A percentile compares a stretch with the other conserved stretches of the same genome.
Evolutionary conservation across 2,113 vertebrate species (phyloP).

Genomic region (Aplodontia rufa): DNA sequence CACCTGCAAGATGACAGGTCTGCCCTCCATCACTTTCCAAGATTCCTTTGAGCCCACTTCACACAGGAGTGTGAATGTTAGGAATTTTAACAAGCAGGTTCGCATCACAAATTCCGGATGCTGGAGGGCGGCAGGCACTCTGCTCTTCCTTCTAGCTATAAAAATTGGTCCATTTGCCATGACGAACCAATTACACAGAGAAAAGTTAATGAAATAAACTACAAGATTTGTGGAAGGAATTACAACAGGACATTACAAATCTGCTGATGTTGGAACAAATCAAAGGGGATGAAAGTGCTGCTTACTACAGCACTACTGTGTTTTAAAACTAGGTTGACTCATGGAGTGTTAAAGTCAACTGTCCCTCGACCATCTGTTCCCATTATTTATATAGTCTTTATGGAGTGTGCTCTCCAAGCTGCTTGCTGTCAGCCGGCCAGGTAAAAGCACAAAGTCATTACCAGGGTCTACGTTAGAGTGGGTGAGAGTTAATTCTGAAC

Average conservation of each 20-base stretch:
- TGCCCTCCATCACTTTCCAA: not conserved
- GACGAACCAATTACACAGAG: not conserved
- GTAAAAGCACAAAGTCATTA: not conserved
- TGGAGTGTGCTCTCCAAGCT: not conserved
- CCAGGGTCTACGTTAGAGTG: not conserved
- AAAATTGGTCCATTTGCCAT: not conserved
- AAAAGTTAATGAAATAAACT: not conserved
- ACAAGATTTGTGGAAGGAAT: conserved; percentile 41
- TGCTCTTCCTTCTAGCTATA: not conserved
- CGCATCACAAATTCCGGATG: not conserved
- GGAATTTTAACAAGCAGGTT: not conserved
- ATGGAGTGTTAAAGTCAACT: conserved; percentile 13
- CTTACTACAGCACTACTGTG: not conserved
- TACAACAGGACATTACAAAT: not conserved
- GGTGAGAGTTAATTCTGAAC: not conserved
- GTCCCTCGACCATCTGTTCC: conserved; percentile 49
- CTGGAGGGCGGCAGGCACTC: not conserved
- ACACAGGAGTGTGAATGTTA: not conserved
- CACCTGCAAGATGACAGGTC: not conserved
- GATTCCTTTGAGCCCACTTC: not conserved
- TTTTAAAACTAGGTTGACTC: conserved; percentile 27
- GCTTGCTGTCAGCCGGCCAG: not conserved
- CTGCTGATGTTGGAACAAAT: not conserved
- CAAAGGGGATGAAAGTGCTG: not conserved
- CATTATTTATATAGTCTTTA: not conserved